These are phyloP conservation scores for Neomonachus schauinslandi DNA, from an alignment of 2,113 vertebrate genomes.

Conservation along the genomic window DNA sequence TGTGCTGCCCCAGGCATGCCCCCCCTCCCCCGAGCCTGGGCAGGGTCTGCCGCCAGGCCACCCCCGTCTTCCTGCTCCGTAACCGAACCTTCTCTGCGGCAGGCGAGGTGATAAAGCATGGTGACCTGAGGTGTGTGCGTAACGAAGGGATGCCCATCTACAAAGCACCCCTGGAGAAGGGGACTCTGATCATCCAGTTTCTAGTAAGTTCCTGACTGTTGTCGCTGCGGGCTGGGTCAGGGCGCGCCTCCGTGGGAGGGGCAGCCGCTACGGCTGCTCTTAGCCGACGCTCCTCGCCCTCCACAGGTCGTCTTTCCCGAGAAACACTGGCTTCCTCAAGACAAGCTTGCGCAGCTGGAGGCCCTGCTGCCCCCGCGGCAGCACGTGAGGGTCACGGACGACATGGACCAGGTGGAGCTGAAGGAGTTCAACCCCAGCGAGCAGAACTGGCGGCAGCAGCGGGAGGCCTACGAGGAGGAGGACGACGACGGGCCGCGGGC, in stretches of 20 bases:
- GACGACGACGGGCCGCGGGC: slow-evolving; percentile 89
- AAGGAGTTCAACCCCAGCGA: slow-evolving; percentile 87
- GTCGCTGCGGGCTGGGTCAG: neutral
- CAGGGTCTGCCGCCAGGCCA: neutral
- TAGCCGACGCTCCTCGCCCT: neutral
- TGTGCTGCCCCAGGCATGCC: no score
- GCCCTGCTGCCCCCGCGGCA: slow-evolving; percentile 92
- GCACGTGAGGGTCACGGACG: slow-evolving; percentile 91
- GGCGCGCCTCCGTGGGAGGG: neutral
- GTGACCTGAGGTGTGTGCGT: slow-evolving; percentile 89
- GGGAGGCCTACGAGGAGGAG: slow-evolving; percentile 93
- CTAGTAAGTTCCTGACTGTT: slow-evolving; percentile 85
- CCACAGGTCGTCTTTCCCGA: slow-evolving; percentile 94
- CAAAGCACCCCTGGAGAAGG: slow-evolving; percentile 92
- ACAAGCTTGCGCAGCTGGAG: slow-evolving; percentile 92
- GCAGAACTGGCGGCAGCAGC: slow-evolving; percentile 85
- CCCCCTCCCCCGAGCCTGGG: no score
- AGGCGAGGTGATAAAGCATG: slow-evolving; percentile 95
- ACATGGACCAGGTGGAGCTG: slow-evolving; percentile 96
- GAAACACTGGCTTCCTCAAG: slow-evolving; percentile 92
- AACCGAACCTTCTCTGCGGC: neutral
- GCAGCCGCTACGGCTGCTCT: neutral
- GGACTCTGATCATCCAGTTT: slow-evolving; percentile 93
- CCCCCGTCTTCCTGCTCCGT: neutral
- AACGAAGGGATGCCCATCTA: slow-evolving; percentile 96